These are phyloP conservation scores for Amblyraja radiata DNA, from an alignment of 2,797 vertebrate genomes.

Conservation along the genomic window DNA sequence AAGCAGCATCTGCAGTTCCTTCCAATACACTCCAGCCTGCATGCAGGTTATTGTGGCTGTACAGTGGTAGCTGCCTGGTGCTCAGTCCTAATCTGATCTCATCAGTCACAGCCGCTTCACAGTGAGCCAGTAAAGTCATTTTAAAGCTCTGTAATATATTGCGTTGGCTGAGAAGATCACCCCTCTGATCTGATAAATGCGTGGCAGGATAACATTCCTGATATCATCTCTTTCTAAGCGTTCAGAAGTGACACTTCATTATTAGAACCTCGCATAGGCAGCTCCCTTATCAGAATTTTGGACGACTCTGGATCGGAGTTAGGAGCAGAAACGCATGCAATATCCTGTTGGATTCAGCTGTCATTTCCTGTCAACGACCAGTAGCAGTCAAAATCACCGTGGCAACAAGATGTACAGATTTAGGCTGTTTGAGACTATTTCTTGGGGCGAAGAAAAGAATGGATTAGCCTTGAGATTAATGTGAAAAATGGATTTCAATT, in stretches of 20 bases:
- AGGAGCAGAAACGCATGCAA: constrained; percentile 47
- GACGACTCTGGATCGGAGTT: neutral
- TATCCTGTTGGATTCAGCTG: constrained; percentile 45
- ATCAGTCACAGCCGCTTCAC: constrained; percentile 35
- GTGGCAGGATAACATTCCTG: constrained; percentile 17
- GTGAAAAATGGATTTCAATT: constrained; percentile 38
- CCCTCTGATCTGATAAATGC: constrained; percentile 29
- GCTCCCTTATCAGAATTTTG: constrained; percentile 33
- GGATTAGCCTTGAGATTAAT: constrained; percentile 35
- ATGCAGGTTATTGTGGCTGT: neutral
- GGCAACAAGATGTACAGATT: constrained; percentile 32
- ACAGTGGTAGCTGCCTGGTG: neutral
- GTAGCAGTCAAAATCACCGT: constrained; percentile 51
- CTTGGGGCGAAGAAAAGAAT: constrained; percentile 20
- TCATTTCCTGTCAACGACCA: constrained; percentile 46
- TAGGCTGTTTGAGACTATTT: constrained; percentile 33
- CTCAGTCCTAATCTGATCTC: constrained; percentile 33
- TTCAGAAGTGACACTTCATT: constrained; percentile 31
- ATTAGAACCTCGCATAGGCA: constrained; percentile 6
- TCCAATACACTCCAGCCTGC: neutral
- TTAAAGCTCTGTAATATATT: constrained; percentile 23
- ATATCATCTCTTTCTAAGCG: constrained; percentile 1
- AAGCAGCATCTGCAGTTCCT: no score
- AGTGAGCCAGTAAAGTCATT: constrained; percentile 17
- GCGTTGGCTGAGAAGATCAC: neutral